Base-by-base conservation (phyloP, 1,140 invertebrate species). In the Asobara japonica region DNA sequence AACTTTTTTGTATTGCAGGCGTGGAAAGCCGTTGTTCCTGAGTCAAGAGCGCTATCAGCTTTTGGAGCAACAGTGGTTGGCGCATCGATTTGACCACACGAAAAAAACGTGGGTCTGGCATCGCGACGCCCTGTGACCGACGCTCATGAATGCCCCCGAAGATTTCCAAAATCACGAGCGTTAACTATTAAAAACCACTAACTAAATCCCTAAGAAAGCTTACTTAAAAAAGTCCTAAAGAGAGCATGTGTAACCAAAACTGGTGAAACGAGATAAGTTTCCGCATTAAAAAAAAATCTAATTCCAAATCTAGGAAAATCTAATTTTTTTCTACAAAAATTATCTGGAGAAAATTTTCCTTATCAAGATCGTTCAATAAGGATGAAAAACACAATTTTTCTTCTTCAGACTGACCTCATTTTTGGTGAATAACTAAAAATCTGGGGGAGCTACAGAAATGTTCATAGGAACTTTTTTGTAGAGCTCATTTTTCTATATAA, bases 31-130 rank as follows among this genome's bases (percentile, higher is more conserved):
- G 13, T 88, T 99, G 60, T 98, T 96, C 88, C 88, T 98, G 78
- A 96, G 94, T 84, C 90, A 93, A 78, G 96, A 96, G 81, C 91
- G 97, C 20, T 97, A 97, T 82, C 92, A 94, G 80, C 88, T 98
- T 60, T 88, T 99, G 73, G 94, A 98, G 86, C 93, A 96, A 76
- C 97, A 98, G 88, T 99, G 97, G 97, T 84, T 98, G n/a, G 93
- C 95, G 22, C 97, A 98, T 88, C 91, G 93, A 78, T 97, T 97
- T 85, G 95, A 96, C 80, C 95, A 97, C 80, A 95, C 93, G 65
- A 95, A 94, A 83, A 95, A 95, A 81, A 92, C 94, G 51, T 97
- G 96, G 96, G 94, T 97, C 18, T 95, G 93, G 90, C 96, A 97
- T 86, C 90, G 94, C 75, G 94, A 97, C 83, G 91, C 91, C 70